Evolutionary conservation across 2,113 vertebrate genomes (phyloP).

Genomic region (Cygnus atratus): DNA sequence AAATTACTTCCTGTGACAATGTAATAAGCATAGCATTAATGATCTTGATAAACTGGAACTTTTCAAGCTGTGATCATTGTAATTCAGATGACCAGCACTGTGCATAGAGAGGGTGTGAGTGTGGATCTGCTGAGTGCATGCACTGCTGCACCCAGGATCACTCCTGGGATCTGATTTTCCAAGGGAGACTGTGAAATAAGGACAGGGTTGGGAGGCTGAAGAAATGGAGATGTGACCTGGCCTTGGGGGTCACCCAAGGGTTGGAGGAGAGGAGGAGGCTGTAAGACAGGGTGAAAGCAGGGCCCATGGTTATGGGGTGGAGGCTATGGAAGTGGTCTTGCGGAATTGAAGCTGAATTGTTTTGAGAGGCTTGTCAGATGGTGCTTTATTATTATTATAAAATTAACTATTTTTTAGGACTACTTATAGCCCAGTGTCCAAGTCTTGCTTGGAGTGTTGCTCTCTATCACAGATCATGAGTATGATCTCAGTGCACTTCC

Average conservation of each 20-base stretch:
- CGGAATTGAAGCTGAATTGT: neutral
- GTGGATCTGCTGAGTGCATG: neutral
- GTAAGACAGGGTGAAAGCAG: neutral
- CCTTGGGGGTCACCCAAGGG: neutral
- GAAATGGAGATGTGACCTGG: neutral
- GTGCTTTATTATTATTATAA: accelerated
- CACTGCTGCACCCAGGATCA: neutral
- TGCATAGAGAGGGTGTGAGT: neutral
- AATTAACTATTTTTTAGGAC: neutral
- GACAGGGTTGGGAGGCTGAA: neutral
- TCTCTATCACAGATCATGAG: neutral
- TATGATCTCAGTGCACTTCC: neutral
- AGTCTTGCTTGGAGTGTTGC: neutral
- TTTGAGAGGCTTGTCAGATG: neutral
- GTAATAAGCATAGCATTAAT: neutral
- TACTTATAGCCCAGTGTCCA: neutral
- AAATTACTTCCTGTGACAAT: neutral
- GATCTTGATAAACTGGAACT: neutral
- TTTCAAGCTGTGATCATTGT: neutral
- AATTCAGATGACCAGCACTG: neutral
- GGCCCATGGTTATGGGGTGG: neutral
- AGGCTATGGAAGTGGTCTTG: neutral
- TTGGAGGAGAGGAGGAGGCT: neutral
- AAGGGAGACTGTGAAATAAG: neutral
- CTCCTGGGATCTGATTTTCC: neutral